Base-by-base conservation (phyloP, 1,140 invertebrate species). In the Drosophila virilis region DNA sequence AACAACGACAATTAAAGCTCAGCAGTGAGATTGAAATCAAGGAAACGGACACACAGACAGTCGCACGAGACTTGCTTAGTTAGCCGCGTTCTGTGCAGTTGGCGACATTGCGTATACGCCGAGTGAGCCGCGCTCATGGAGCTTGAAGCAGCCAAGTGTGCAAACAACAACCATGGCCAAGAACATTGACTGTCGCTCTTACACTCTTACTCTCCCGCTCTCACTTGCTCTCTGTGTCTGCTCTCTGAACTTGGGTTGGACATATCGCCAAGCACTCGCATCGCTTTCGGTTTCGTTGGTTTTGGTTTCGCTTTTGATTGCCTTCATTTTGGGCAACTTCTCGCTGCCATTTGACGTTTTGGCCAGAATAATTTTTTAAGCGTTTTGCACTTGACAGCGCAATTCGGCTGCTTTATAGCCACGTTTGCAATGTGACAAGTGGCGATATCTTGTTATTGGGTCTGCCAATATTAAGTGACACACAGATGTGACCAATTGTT, bases 101-200 rank as follows among this genome's bases (percentile, higher is more conserved):
- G 77, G 64, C 80, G 74, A 89, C 80, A 90, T 84, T 89, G 85
- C 84, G 84, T 80, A 89, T 90, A 89, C 84, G 85, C 74, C 74
- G 59, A 67, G 73, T 70, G 64, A 70, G 74, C 73, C 55, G 15
- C 51, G 51, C 64, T 35, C 50, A 55, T 22, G 13, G 13, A 59
- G 43, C 22, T 61, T 65, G 67, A 68, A 82, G 68, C 84, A 88
- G 74, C 84, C 84, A 74, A 85, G 69, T 85, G 81, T 76, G 84
- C 80, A 89, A 88, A 74, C 67, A 84, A 50, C 52, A 71, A 66
- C 84, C 84, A 89, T 84, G 80, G 85, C 84, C 84, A 89, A 89
- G 84, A 89, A 89, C 84, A 77, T 78, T 77, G 42, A 62, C 74
- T 42, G 10, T n/a, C 51, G 45, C 38, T 57, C 17, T 15, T n/a